Percentiles rank a stretch among this genome's conserved stretches.
phyloP scores from a whole-genome alignment of 2,797 vertebrate genomes.

The Sciurus carolinensis region DNA sequence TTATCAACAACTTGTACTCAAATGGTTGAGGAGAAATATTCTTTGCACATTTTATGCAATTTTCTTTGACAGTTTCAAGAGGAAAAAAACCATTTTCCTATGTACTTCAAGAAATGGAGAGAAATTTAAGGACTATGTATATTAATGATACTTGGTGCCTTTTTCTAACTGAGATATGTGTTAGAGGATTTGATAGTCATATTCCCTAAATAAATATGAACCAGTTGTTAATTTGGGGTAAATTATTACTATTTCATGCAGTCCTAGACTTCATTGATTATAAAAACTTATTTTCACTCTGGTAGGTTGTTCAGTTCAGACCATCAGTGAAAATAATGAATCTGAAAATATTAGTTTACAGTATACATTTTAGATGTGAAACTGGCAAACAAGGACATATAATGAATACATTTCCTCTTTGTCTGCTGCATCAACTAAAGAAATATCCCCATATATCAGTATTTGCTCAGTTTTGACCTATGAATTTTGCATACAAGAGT shows the following conservation, averaged over 20 bases:
- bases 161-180: background rate
- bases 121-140: background rate
- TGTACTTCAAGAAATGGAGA: background rate
- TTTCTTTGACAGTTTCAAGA: background rate
- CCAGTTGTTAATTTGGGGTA: background rate
- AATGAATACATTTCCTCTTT: background rate
- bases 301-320: background rate
- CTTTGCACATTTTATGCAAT: background rate
- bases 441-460: background rate
- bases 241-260: background rate
- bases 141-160: background rate
- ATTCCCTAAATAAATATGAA: background rate
- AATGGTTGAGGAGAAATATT: background rate
- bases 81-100: background rate
- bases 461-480: background rate
- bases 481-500: background rate
- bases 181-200: background rate
- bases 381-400: background rate
- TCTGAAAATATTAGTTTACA: background rate
- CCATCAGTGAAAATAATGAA: background rate
- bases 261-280: background rate
- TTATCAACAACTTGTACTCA: background rate
- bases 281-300: constrained; percentile 19
- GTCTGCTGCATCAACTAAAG: background rate
- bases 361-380: background rate